Conservation (phyloP, 1,140 invertebrate species). For the Drosophila ogumai region DNA sequence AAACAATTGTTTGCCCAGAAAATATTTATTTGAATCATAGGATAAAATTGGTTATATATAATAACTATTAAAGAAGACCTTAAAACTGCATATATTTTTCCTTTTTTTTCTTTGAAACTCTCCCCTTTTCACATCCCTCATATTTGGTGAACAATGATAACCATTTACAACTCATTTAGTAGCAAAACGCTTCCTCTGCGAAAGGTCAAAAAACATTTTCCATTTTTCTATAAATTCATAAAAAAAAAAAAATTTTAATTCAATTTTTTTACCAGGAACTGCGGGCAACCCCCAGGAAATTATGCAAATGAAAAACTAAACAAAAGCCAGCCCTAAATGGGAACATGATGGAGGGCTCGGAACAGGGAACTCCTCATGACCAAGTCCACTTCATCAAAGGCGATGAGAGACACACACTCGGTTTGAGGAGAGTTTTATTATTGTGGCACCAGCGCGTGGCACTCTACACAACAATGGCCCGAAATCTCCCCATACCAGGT, state of each 20-base stretch:
- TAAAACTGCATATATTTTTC: too few relatives aligned
- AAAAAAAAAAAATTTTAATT: conserved; percentile 50
- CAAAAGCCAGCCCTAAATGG: conserved; percentile 32
- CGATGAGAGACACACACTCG: conserved; percentile 59
- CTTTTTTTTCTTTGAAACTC: neutral
- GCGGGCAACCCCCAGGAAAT: conserved; percentile 64
- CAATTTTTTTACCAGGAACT: conserved; percentile 39
- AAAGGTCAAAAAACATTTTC: conserved; percentile 21
- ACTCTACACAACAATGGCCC: conserved; percentile 57
- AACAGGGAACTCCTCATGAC: conserved; percentile 43
- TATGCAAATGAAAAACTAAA: conserved; percentile 75
- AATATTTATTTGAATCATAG: neutral
- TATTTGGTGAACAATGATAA: neutral
- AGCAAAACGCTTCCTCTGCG: neutral
- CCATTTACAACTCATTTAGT: conserved; percentile 30
- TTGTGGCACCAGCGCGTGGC: conserved; percentile 65
- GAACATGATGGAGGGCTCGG: conserved; percentile 23
- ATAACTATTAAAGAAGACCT: too few relatives aligned
- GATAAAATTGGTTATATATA: too few relatives aligned
- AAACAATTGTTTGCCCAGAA: neutral
- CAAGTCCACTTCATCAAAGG: conserved; percentile 72
- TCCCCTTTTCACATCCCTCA: conserved; percentile 18
- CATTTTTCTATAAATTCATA: neutral
- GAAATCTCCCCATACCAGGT: conserved; percentile 40
- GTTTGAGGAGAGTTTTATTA: conserved; percentile 55